Evolutionary conservation across 2,113 vertebrate genomes (phyloP), one percentile per base, ranked within the genome.

Genomic region (Lepisosteus oculatus): DNA sequence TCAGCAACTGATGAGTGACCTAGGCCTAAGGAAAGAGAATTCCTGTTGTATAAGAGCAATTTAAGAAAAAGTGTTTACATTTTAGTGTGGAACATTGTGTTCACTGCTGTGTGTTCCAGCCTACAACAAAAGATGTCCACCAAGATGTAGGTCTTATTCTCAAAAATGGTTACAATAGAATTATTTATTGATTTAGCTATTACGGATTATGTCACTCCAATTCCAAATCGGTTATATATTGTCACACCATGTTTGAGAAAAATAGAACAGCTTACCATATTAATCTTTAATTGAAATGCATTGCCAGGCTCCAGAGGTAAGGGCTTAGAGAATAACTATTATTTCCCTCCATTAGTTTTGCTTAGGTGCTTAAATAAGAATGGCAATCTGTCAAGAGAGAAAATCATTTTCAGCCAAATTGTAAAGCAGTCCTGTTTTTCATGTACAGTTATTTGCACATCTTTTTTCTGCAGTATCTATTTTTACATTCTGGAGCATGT

Each of bases 221-320:
- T 68, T 65, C 63, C 66, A 77, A 74, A 79, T 69, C 54, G 55
- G 61, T 75, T 81, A 45, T 68, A 44, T 51, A 77, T 68, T 73
- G 64, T 62, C 43, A 72, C 6, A 45, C 65, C 41, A 13, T 61
- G 45, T 70, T 59, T 43, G 61, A 67, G 3, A 70, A 44, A 43
- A 69, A 63, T 61, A 72, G 72, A 75, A 67, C 74, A 67, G 65
- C 68, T 72, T 71, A 76, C 55, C 17, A 2, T 42, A 59, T 71
- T 76, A 75, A 77, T 77, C 70, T 79, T 76, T 77, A 79, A 78
- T 79, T 71, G 44, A 71, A 77, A 73, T 74, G 54, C 66, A 67
- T 55, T 72, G 64, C 57, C 29, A 61, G 63, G 66, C 64, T 59
- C 65, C 15, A 63, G 45, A 56, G 57, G 65, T 69, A 69, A 65